Conservation (phyloP, 2,888 invertebrate species). For the Heliconius ismenius region DNA sequence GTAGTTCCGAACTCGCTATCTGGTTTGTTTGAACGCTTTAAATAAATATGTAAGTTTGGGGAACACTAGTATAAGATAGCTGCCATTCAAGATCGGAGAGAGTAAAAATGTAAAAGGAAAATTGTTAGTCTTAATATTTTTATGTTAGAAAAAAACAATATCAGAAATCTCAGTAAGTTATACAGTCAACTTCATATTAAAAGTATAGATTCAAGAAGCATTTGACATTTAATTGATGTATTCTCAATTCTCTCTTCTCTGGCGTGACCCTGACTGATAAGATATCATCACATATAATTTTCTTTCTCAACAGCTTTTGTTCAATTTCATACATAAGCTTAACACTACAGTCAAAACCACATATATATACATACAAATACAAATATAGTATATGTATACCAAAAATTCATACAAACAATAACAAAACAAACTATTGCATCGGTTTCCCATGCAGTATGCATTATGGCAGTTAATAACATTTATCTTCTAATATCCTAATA, state of each 20-base stretch:
- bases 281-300: too few relatives aligned
- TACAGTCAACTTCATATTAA: too few relatives aligned
- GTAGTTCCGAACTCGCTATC: slow-evolving; percentile 46
- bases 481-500: slow-evolving; percentile 28
- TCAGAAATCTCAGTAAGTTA: too few relatives aligned
- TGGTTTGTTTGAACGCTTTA: slow-evolving; percentile 42
- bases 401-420: not conserved
- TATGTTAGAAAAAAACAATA: too few relatives aligned
- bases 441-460: not conserved
- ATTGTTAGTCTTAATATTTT: not conserved
- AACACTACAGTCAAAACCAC: not conserved
- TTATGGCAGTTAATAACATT: slow-evolving; percentile 13
- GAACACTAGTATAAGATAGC: slow-evolving; percentile 12
- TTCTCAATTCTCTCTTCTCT: too few relatives aligned
- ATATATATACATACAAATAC: not conserved
- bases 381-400: not conserved
- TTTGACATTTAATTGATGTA: too few relatives aligned
- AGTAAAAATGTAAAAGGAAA: not conserved
- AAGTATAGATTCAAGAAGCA: too few relatives aligned
- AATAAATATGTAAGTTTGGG: slow-evolving; percentile 38
- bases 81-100: slow-evolving; percentile 7
- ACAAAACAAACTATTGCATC: not conserved
- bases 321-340: not conserved
- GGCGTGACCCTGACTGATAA: too few relatives aligned
- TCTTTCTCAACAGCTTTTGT: too few relatives aligned